Base-by-base conservation (phyloP, 2,888 invertebrate species). In the Pimpla rufipes region DNA sequence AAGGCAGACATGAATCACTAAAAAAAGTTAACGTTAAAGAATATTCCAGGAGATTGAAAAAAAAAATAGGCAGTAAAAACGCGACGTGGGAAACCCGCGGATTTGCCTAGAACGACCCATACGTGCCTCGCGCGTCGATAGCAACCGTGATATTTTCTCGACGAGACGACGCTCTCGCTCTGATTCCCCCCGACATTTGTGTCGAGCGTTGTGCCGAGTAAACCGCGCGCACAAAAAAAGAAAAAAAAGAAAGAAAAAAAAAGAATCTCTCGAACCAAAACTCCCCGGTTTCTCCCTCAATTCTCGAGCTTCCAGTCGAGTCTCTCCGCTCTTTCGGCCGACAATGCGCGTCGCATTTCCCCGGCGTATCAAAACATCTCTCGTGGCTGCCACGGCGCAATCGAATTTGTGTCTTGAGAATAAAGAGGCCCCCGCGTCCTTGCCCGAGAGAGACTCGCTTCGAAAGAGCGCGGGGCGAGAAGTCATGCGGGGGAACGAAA, bases 161-260 rank as follows among this genome's bases (percentile, higher is more conserved):
- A 76, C 42, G 47, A 70, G 70, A 47, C 37, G 47, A 52, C 50
- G 55, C 71, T 71, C 59, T 71, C 67, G 57, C 76, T 59, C 66
- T 76, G 76, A 81, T 77, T 81, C 71, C 71, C 71, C 81, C 66
- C 47, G 81, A 81, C 76, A 81, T 71, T 81, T 29, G 64, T 57
- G 37, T 23, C 50, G 55, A 42, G 29, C 47, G 40, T 68, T 55
- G 62, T 45, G 68, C 64, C n/a, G 62, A 42, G 29, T 37, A 42
- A 47, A 29, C 64, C 64, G 16, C 35, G 59, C 11, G 1, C n/a
- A 5, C 29, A 29, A 29, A 29, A 37, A 59, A 55, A 16, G n/a
- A 55, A 57, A 50, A 3, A 16, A 70, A 18, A 55, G 45, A 50
- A 3, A 16, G 62, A 18, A 37, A 59, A 55, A 29, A 23, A 55